Percentiles rank a stretch among this genome's conserved stretches.
Evolutionary conservation across 2,888 invertebrate species (phyloP).

Genomic region (Brenthis hecate): DNA sequence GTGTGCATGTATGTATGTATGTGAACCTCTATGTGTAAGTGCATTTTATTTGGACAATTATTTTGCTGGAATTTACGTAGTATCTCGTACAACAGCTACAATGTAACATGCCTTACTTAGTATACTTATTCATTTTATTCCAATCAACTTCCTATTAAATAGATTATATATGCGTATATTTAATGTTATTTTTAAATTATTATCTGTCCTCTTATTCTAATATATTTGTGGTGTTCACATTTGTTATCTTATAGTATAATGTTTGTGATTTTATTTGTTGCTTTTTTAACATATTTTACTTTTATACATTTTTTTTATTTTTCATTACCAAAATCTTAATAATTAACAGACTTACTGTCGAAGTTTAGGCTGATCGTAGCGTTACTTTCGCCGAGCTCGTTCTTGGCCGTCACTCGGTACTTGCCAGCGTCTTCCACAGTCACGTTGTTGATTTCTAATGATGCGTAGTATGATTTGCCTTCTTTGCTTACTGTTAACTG

Average conservation of each 20-base stretch:
- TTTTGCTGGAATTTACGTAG: slow-evolving; percentile 1
- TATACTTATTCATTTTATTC: no score
- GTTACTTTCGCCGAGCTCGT: slow-evolving; percentile 98
- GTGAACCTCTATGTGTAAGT: neutral
- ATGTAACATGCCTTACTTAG: no score
- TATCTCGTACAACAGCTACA: neutral
- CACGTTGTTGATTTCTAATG: slow-evolving; percentile 95
- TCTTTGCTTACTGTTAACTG: slow-evolving; percentile 95
- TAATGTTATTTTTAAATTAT: no score
- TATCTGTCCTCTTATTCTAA: no score
- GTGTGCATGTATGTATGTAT: slow-evolving; percentile 5
- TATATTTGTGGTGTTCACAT: no score
- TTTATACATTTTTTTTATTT: slow-evolving; percentile 4
- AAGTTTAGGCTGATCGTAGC: slow-evolving; percentile 98
- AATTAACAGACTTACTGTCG: slow-evolving; percentile 91
- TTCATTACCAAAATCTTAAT: neutral
- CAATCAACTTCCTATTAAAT: no score
- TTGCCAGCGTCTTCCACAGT: slow-evolving; percentile 98
- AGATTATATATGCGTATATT: no score
- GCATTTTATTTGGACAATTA: neutral
- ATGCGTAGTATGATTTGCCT: slow-evolving; percentile 96
- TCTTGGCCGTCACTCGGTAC: slow-evolving; percentile 98
- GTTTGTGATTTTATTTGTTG: neutral
- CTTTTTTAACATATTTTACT: neutral
- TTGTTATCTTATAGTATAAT: no score